These are phyloP conservation scores for Aphis gossypii DNA, from an alignment of 1,140 invertebrate species.

Conservation along the genomic window DNA sequence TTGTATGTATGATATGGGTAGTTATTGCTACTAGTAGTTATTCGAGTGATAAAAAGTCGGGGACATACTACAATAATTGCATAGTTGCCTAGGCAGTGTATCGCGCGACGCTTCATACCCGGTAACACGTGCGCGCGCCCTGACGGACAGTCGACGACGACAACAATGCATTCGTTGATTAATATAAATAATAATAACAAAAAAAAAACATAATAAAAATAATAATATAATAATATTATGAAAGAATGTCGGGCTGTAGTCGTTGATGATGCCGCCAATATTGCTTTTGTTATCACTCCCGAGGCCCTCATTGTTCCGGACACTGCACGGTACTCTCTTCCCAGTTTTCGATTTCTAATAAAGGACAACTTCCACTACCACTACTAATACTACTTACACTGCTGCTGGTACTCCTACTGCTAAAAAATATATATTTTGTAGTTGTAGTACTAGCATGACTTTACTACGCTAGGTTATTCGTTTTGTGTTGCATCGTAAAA, in stretches of 20 bases:
- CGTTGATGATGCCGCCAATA: conserved; percentile 36
- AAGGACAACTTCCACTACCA: not conserved
- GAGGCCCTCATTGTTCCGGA: conserved; percentile 44
- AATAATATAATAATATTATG: not conserved
- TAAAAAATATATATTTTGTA: not conserved
- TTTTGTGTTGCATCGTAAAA: conserved; percentile 6
- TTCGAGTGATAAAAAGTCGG: not conserved
- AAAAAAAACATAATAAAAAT: conserved; percentile 9
- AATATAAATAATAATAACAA: conserved; percentile 38
- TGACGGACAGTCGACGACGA: not conserved
- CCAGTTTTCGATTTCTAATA: conserved; percentile 56
- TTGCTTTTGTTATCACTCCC: conserved; percentile 52
- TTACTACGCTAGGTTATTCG: not conserved
- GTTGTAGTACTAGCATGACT: not conserved
- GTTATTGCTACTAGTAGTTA: not conserved
- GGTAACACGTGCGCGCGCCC: not conserved
- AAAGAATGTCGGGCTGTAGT: not conserved
- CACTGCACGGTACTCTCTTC: not conserved
- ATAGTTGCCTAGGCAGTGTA: not conserved
- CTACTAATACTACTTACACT: not conserved
- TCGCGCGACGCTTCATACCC: not conserved
- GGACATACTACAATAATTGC: not conserved
- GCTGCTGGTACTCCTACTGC: not conserved
- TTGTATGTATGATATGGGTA: not conserved
- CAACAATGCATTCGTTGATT: conserved; percentile 52